phyloP scores from a whole-genome alignment of 1,140 invertebrate genomes.

The Oedothorax gibbosus region DNA sequence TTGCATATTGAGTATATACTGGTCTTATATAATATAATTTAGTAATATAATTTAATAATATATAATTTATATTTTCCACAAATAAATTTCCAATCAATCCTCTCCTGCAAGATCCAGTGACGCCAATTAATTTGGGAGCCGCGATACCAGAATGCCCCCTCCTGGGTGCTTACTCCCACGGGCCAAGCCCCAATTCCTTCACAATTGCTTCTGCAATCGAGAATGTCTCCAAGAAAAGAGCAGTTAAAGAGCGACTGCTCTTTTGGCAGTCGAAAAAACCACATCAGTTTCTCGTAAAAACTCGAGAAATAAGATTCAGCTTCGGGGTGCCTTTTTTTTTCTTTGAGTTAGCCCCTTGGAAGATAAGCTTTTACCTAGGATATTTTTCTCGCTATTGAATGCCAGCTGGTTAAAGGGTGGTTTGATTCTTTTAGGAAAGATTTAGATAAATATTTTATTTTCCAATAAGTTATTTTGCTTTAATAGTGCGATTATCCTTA shows the following conservation, averaged over 20 bases:
- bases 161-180: background rate
- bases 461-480: no score
- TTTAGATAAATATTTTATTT: no score
- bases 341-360: slow-evolving; percentile 2
- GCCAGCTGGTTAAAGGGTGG: background rate
- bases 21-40: no score
- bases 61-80: no score
- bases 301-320: slow-evolving; percentile 23
- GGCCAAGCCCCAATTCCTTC: slow-evolving; percentile 35
- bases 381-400: background rate
- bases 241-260: slow-evolving; percentile 37
- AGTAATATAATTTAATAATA: no score
- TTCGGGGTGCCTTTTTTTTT: slow-evolving; percentile 6
- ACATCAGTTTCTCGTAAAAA: slow-evolving; percentile 49
- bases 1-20: no score
- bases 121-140: no score
- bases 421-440: no score
- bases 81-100: no score
- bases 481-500: no score
- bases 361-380: background rate
- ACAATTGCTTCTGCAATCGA: slow-evolving; percentile 48
- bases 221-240: slow-evolving; percentile 19
- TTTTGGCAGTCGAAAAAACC: slow-evolving; percentile 32
- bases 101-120: no score
- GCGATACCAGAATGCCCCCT: background rate